phyloP scores from a whole-genome alignment of 2,113 vertebrate species.

The Macrotis lagotis region DNA sequence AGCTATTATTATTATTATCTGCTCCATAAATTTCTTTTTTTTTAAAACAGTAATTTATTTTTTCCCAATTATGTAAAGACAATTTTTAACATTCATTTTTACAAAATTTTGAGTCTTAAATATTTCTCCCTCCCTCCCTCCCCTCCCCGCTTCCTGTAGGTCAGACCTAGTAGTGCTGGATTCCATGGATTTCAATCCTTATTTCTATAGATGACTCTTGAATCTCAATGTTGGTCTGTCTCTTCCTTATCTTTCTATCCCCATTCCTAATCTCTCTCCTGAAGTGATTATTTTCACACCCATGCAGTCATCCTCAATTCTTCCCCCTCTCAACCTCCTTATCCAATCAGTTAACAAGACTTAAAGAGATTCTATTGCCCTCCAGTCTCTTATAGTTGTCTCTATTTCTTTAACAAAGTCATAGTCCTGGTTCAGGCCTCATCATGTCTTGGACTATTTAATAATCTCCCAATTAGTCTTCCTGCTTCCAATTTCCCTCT shows the following conservation, averaged over 20 bases:
- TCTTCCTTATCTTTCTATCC: background rate
- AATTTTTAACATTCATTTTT: no score
- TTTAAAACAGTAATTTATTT: no score
- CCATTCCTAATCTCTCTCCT: background rate
- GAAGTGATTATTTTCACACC: background rate
- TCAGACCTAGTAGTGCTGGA: no score
- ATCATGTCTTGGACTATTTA: background rate
- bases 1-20: background rate
- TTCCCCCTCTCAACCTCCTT: background rate
- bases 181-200: background rate
- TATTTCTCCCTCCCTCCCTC: no score
- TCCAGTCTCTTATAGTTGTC: background rate
- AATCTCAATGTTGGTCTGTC: background rate
- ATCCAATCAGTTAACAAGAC: background rate
- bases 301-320: background rate
- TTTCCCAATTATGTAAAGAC: no score
- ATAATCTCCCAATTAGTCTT: background rate
- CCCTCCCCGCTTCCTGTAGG: no score
- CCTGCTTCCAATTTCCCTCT: background rate
- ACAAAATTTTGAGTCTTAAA: no score
- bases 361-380: background rate
- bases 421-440: background rate
- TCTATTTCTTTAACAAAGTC: background rate
- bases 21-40: background rate
- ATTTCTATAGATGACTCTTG: background rate